Conservation (phyloP, 2,797 vertebrate genomes). For the Pangasius djambal region DNA sequence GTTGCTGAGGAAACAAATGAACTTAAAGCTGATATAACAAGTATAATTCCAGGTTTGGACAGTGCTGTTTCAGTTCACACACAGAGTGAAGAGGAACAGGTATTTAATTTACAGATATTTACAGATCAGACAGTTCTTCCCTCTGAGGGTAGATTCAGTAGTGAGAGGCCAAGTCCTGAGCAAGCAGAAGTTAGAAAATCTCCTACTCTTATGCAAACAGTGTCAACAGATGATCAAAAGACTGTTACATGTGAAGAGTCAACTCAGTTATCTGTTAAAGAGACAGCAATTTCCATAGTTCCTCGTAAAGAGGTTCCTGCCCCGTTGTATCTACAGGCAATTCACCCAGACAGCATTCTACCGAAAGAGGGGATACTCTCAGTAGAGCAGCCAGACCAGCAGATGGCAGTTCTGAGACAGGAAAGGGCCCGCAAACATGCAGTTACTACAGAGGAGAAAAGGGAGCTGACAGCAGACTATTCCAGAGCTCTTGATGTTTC, state of each 20-base stretch:
- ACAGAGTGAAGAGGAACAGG: conserved; percentile 73
- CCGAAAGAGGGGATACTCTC: conserved; percentile 78
- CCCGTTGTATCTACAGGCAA: conserved; percentile 74
- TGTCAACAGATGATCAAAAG: conserved; percentile 73
- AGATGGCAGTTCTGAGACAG: conserved; percentile 71
- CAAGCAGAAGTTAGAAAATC: conserved; percentile 71
- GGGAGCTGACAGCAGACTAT: conserved; percentile 71
- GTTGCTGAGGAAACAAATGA: conserved; percentile 74
- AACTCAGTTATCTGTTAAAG: conserved; percentile 67
- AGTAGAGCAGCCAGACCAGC: conserved; percentile 69
- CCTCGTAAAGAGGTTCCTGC: conserved; percentile 66
- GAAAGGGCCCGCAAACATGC: conserved; percentile 75
- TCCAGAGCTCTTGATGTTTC: conserved; percentile 71
- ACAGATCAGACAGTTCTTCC: conserved; percentile 76
- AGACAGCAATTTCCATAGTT: conserved; percentile 61
- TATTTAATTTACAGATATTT: conserved; percentile 78
- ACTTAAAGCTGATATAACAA: conserved; percentile 71
- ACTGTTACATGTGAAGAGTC: conserved; percentile 70
- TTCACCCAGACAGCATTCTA: conserved; percentile 68
- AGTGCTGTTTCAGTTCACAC: conserved; percentile 63
- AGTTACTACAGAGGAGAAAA: conserved; percentile 75
- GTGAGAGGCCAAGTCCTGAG: conserved; percentile 72
- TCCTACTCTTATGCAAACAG: conserved; percentile 73
- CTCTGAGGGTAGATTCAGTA: conserved; percentile 72
- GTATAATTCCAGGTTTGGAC: conserved; percentile 70